phyloP scores from a whole-genome alignment of 2,113 vertebrate genomes.

The Melanerpes formicivorus region DNA sequence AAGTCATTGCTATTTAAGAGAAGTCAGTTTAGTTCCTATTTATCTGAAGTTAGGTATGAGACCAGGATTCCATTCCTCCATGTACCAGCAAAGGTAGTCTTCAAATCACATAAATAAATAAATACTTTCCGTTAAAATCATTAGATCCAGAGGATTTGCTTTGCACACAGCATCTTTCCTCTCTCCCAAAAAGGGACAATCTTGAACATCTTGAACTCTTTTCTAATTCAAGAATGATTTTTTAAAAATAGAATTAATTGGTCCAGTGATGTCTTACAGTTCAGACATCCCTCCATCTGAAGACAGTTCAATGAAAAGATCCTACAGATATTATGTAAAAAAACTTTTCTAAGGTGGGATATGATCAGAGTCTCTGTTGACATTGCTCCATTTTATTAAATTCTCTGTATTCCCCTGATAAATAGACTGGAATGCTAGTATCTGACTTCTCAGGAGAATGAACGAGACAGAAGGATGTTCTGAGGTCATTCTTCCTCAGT shows the following conservation, averaged over 20 bases:
- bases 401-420: not conserved
- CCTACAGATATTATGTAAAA: not conserved
- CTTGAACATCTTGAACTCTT: not conserved
- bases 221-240: not conserved
- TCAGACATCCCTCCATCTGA: not conserved
- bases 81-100: not conserved
- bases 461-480: not conserved
- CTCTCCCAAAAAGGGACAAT: not conserved
- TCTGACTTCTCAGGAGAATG: not conserved
- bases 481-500: not conserved
- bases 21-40: not conserved
- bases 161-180: not conserved
- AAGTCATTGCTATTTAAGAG: not conserved
- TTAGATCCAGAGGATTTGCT: not conserved
- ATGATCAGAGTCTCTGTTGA: not conserved
- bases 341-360: not conserved
- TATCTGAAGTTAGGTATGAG: not conserved
- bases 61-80: not conserved
- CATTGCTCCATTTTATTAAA: conserved; percentile 40
- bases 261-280: not conserved
- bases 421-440: not conserved
- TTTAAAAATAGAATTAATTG: not conserved
- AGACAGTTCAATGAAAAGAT: not conserved
- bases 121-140: not conserved
- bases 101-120: not conserved